phyloP scores from a whole-genome alignment of 2,797 vertebrate genomes.

The Tangara arthus region DNA sequence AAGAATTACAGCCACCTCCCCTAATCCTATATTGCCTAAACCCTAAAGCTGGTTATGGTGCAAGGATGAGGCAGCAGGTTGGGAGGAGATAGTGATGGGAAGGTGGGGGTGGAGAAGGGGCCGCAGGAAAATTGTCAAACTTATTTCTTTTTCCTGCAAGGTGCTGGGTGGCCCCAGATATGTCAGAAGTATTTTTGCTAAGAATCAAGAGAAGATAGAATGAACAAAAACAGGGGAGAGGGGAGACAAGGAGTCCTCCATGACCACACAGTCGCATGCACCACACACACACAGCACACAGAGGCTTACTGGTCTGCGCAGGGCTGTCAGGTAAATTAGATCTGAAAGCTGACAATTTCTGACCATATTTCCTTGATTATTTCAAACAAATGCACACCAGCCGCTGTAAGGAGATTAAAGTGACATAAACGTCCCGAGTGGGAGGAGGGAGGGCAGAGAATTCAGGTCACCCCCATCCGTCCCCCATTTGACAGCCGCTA shows the following conservation, averaged over 20 bases:
- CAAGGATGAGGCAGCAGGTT: conserved; percentile 71
- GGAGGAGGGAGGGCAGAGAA: conserved; percentile 96
- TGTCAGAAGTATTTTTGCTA: neutral
- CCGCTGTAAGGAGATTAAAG: conserved; percentile 99
- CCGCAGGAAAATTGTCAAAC: neutral
- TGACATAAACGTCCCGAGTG: conserved; percentile 99
- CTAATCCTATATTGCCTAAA: conserved; percentile 81
- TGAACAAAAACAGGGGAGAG: conserved; percentile 67
- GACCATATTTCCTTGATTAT: conserved; percentile 99
- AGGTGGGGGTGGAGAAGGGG: neutral
- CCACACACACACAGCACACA: conserved; percentile 51
- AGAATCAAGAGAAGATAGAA: conserved; percentile 66
- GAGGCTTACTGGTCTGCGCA: conserved; percentile 72
- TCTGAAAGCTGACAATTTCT: conserved; percentile 99
- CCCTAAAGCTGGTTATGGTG: conserved; percentile 80
- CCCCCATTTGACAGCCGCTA: conserved; percentile 99
- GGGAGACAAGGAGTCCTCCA: conserved; percentile 72
- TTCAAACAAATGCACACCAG: conserved; percentile 99
- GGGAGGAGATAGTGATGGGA: conserved; percentile 18
- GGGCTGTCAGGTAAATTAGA: conserved; percentile 99
- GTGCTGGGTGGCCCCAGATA: neutral
- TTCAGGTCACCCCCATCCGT: conserved; percentile 99
- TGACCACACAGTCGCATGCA: conserved; percentile 65
- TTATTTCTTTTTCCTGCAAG: neutral
- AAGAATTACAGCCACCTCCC: conserved; percentile 80